phyloP scores from a whole-genome alignment of 2,888 invertebrate species.

The Gasteruption jaculator region DNA sequence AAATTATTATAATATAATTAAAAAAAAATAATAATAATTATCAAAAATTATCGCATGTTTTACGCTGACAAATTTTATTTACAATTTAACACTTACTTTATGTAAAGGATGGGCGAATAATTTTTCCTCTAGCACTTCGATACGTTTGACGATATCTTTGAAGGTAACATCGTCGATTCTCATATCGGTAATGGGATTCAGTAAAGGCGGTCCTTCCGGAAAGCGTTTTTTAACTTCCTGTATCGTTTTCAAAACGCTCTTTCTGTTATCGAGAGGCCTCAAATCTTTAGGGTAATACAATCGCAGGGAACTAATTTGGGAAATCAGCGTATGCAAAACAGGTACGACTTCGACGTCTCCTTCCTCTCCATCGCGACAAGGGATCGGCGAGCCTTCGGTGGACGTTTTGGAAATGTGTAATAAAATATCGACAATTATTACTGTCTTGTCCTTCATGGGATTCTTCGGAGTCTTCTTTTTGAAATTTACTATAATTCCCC shows the following conservation, averaged over 20 bases:
- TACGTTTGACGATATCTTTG: constrained; percentile 74
- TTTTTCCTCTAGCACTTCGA: constrained; percentile 77
- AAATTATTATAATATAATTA: background rate
- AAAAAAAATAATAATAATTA: background rate
- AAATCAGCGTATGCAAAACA: constrained; percentile 75
- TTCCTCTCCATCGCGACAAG: constrained; percentile 65
- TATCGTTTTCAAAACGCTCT: constrained; percentile 79
- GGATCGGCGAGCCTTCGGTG: constrained; percentile 61
- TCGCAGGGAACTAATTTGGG: constrained; percentile 83
- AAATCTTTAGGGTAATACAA: constrained; percentile 90
- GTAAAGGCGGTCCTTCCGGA: constrained; percentile 77
- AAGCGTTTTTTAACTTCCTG: constrained; percentile 88
- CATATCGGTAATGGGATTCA: constrained; percentile 96
- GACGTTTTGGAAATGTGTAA: constrained; percentile 71
- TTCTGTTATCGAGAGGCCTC: constrained; percentile 76
- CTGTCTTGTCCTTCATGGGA: constrained; percentile 54
- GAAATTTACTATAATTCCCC: constrained; percentile 95
- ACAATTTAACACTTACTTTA: constrained; percentile 50
- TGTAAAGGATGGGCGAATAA: constrained; percentile 79
- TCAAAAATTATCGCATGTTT: background rate
- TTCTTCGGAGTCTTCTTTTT: constrained; percentile 63
- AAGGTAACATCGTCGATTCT: constrained; percentile 83
- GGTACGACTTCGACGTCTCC: constrained; percentile 90
- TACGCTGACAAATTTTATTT: too few species aligned
- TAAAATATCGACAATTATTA: constrained; percentile 78